Conservation (phyloP, 2,888 invertebrate genomes). For the Abrostola tripartita region DNA sequence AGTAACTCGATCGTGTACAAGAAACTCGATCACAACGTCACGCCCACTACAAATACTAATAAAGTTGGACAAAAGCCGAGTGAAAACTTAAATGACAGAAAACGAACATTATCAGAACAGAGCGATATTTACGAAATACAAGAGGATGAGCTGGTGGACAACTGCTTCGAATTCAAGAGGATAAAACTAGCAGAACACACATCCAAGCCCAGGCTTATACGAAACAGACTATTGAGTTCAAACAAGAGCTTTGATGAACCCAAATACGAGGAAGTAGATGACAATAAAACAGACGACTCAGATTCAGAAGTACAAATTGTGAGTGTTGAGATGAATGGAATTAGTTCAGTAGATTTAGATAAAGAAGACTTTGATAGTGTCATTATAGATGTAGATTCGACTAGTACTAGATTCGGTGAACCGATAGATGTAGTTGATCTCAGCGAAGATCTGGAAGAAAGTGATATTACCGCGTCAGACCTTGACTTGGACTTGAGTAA, state of each 20-base stretch:
- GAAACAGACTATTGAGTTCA: conserved; percentile 69
- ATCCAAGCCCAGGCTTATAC: conserved; percentile 77
- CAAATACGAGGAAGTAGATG: conserved; percentile 58
- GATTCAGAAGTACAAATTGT: conserved; percentile 83
- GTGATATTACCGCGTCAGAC: conserved; percentile 67
- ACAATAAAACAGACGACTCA: conserved; percentile 72
- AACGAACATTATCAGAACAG: conserved; percentile 78
- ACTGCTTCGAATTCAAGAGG: conserved; percentile 80
- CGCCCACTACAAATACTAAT: conserved; percentile 56
- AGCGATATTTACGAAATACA: conserved; percentile 77
- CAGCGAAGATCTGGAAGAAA: conserved; percentile 76
- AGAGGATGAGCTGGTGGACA: conserved; percentile 78
- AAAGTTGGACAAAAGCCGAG: conserved; percentile 66
- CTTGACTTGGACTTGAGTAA: conserved; percentile 72
- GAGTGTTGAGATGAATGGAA: conserved; percentile 68
- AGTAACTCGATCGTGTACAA: conserved; percentile 84
- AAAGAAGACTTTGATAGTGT: conserved; percentile 67
- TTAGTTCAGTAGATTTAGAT: conserved; percentile 61
- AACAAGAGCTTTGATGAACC: conserved; percentile 60
- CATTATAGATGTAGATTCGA: conserved; percentile 74
- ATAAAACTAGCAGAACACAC: conserved; percentile 75
- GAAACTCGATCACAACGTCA: conserved; percentile 71
- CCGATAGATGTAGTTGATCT: conserved; percentile 78
- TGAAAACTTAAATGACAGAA: conserved; percentile 70
- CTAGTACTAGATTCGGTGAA: conserved; percentile 66